These are phyloP conservation scores for Chrosomus eos DNA, from an alignment of 2,797 vertebrate genomes.

Conservation along the genomic window DNA sequence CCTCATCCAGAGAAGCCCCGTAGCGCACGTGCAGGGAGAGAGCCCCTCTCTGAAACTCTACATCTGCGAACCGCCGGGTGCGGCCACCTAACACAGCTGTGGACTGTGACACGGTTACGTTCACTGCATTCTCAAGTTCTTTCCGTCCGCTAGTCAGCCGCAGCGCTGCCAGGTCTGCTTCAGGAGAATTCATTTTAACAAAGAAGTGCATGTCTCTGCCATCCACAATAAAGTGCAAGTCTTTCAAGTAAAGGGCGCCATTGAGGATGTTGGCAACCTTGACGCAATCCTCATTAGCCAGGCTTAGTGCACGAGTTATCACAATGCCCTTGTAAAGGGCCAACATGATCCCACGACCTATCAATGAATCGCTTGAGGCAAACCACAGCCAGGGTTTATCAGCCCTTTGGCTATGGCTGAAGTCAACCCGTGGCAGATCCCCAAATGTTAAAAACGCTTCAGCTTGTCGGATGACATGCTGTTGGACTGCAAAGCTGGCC, in stretches of 20 bases:
- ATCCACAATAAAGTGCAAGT: constrained; percentile 94
- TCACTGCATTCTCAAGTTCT: constrained; percentile 95
- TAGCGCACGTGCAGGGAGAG: constrained; percentile 95
- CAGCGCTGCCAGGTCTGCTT: constrained; percentile 91
- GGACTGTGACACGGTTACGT: constrained; percentile 96
- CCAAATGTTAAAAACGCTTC: constrained; percentile 94
- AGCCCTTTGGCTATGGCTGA: constrained; percentile 80
- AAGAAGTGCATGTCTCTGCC: constrained; percentile 97
- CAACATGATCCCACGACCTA: constrained; percentile 96
- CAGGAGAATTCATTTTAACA: constrained; percentile 93
- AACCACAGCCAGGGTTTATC: constrained; percentile 98
- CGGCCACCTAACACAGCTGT: constrained; percentile 94
- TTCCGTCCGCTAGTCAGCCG: constrained; percentile 93
- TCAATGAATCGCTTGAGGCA: constrained; percentile 90
- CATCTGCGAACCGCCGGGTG: constrained; percentile 96
- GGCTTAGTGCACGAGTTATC: constrained; percentile 92
- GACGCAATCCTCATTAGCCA: constrained; percentile 97
- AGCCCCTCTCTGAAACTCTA: constrained; percentile 90
- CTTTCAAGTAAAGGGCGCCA: constrained; percentile 95
- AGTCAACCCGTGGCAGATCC: constrained; percentile 91
- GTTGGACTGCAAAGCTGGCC: constrained; percentile 97
- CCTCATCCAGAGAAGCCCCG: constrained; percentile 94
- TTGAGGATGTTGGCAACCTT: constrained; percentile 97
- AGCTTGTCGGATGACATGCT: constrained; percentile 93
- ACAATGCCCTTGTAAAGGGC: constrained; percentile 94